Base-by-base conservation (phyloP, 37 sponge, comb jelly and placozoan genomes). In the Mnemiopsis leidyi region DNA sequence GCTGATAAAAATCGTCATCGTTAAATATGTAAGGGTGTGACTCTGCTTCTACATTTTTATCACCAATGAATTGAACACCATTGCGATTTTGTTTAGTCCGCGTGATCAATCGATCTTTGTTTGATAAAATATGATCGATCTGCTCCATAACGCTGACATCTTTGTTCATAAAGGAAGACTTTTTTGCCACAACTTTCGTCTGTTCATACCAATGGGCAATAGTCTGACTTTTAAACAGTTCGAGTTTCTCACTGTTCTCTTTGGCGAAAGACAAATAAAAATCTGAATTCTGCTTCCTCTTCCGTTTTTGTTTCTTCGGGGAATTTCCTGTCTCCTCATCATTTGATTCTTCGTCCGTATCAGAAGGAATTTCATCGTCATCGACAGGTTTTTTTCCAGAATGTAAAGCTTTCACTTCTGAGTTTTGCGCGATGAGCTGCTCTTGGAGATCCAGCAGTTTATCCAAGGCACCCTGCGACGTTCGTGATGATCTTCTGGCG, bases 1-100 rank as follows among this genome's bases (percentile, higher is more conserved):
- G 82, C 38, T 79, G 82, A 29, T 79, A 79, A 36, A 79, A 79
- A 29, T 79, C 82, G 36, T 79, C 82, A 23, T 79, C 82, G 36
- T 79, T 79, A 36, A 79, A 79, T 3, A 79, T 20, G 3, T 79
- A 32, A 9, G 37, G 36, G 21, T 79, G 36, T 5, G 36, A 32
- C 5, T 71, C 75, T 28, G 25, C 75, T 20, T 13, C 36, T 16
- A 21, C 21, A 5, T 16, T 32, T 33, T 5, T 13, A 33, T 79
- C 82, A 13, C 82, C 82, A 29, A 79, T 33, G 37, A 79, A 23
- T 1, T 79, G 36, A 23, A 32, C 36, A 32, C 36, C 7, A 21
- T 32, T 79, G 1, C 82, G 82, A 36, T 79, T 79, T 32, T 79
- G 82, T 33, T 16, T 32, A 9, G 82, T 79, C 32, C 82, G 36